Evolutionary conservation across 1,140 invertebrate genomes (phyloP).

Genomic region (Panulirus ornatus): DNA sequence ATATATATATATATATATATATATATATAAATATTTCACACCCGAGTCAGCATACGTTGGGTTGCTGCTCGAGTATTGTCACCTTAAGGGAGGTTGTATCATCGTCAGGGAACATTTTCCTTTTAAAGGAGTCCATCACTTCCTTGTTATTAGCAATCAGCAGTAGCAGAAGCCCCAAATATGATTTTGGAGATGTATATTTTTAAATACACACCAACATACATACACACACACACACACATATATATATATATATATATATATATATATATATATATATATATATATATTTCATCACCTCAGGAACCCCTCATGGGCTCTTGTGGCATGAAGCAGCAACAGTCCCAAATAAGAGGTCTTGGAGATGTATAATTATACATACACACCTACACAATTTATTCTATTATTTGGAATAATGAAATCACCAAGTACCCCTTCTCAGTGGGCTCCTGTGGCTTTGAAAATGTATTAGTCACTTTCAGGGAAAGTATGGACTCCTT

Average conservation of each 20-base stretch:
- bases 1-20: neutral
- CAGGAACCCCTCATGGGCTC: too few relatives aligned
- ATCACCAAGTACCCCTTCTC: neutral
- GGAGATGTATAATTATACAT: constrained; percentile 11
- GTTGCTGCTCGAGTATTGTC: neutral
- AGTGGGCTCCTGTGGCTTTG: neutral
- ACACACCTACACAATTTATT: neutral
- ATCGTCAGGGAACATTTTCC: neutral
- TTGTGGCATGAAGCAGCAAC: too few relatives aligned
- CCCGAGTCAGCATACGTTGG: neutral
- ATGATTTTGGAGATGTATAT: neutral
- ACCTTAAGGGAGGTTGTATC: neutral
- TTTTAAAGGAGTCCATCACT: neutral
- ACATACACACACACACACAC: neutral
- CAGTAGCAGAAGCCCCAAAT: neutral
- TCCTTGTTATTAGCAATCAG: neutral
- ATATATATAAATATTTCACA: neutral
- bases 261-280: constrained; percentile 41
- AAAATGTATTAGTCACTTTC: neutral
- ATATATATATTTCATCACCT: constrained; percentile 29
- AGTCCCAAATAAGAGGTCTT: neutral
- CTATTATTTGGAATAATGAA: neutral
- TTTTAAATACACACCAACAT: neutral
- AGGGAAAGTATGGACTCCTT: too few relatives aligned
- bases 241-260: constrained; percentile 38